Evolutionary conservation across 2,888 invertebrate species (phyloP).

Genomic region (Hirtodrosophila cameraria): DNA sequence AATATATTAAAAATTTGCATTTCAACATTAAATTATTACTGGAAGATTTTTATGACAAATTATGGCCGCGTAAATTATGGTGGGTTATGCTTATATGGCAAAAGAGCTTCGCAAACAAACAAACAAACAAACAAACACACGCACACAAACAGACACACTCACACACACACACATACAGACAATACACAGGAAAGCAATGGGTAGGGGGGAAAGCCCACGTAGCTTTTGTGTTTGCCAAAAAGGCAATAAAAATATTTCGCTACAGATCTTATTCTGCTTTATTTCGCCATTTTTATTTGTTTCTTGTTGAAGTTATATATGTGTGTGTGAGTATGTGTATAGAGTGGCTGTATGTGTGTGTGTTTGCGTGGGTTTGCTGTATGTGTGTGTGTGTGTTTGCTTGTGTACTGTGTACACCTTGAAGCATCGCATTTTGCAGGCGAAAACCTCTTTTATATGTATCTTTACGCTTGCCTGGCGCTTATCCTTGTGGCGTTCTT

Average conservation of each 20-base stretch:
- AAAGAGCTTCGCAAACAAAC: slow-evolving; percentile 48
- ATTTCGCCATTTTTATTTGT: slow-evolving; percentile 80
- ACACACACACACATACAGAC: slow-evolving; percentile 11
- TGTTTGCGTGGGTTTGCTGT: slow-evolving; percentile 9
- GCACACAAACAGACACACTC: slow-evolving; percentile 2
- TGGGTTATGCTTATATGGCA: slow-evolving; percentile 56
- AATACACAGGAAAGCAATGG: no score
- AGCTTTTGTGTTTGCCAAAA: slow-evolving; percentile 64
- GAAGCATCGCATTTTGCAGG: slow-evolving; percentile 35
- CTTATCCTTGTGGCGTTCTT: slow-evolving; percentile 63
- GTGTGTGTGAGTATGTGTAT: slow-evolving; percentile 7
- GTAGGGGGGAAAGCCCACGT: slow-evolving; percentile 31
- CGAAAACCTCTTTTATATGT: slow-evolving; percentile 70
- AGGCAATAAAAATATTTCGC: slow-evolving; percentile 80
- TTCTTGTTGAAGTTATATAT: slow-evolving; percentile 58
- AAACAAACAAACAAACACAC: slow-evolving; percentile 21
- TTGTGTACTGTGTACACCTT: slow-evolving; percentile 51
- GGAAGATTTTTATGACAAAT: slow-evolving; percentile 83
- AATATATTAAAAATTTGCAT: slow-evolving; percentile 78
- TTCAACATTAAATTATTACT: slow-evolving; percentile 77
- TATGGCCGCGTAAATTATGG: slow-evolving; percentile 82
- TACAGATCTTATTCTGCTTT: slow-evolving; percentile 76
- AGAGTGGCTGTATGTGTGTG: slow-evolving; percentile 14
- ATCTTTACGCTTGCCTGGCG: slow-evolving; percentile 76
- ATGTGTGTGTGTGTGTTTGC: slow-evolving; percentile 26